These are phyloP conservation scores for Dyspetes luteomarginatus DNA, from an alignment of 2,888 invertebrate species.

Conservation along the genomic window DNA sequence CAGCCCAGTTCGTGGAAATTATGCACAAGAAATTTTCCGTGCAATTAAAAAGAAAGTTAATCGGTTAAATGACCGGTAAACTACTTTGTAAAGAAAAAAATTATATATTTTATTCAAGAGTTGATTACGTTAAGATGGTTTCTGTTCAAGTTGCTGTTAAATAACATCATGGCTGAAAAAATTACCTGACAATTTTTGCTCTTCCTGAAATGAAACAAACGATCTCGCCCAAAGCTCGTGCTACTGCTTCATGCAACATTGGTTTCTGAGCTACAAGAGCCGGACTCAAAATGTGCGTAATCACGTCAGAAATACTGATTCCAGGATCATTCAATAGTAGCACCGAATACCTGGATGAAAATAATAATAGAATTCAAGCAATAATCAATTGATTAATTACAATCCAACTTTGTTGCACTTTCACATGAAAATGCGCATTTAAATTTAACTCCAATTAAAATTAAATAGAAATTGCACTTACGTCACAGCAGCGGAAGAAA, in stretches of 20 bases:
- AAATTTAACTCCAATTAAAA: not conserved
- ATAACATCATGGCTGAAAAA: too few relatives aligned
- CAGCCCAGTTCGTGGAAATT: too few relatives aligned
- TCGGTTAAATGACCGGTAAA: too few relatives aligned
- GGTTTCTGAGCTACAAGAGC: slow-evolving; percentile 71
- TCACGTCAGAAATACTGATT: slow-evolving; percentile 72
- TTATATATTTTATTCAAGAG: too few relatives aligned
- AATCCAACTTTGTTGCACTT: not conserved
- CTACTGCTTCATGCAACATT: slow-evolving; percentile 73
- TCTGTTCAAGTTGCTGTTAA: too few relatives aligned
- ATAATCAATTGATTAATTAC: not conserved
- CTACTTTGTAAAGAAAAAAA: too few relatives aligned
- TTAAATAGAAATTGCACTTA: slow-evolving; percentile 67
- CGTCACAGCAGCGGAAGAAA: slow-evolving; percentile 74
- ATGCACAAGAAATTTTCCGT: too few relatives aligned
- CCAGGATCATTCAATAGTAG: slow-evolving; percentile 67
- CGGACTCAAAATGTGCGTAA: slow-evolving; percentile 74
- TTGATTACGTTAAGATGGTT: too few relatives aligned
- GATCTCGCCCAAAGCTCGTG: slow-evolving; percentile 74
- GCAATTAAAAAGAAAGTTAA: too few relatives aligned
- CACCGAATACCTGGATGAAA: slow-evolving; percentile 67
- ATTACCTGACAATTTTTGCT: slow-evolving; percentile 74
- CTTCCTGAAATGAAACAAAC: slow-evolving; percentile 76
- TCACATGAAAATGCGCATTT: too few relatives aligned
- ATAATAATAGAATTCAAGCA: not conserved